Evolutionary conservation across 1,140 invertebrate genomes (phyloP), one percentile per base, ranked within the genome.

Genomic region (Planococcus citri): DNA sequence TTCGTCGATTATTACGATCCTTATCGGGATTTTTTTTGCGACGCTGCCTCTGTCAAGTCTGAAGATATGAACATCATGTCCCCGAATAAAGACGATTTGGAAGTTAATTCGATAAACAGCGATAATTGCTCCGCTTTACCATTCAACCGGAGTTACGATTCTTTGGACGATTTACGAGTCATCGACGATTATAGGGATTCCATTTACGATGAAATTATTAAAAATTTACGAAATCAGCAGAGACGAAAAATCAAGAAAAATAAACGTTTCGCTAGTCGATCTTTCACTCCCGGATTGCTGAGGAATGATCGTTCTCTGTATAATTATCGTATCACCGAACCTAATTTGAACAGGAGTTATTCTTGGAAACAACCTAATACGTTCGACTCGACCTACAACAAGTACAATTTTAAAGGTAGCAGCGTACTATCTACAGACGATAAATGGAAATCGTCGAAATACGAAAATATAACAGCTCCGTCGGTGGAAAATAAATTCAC

Each of bases 1-100:
- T 64, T 64, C 10, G 22, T 64, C 9, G 60, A 64, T 27, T 64
- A 64, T 64, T 64, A 64, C 17, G 60, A 64, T 64, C 60, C 60
- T 24, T 64, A 64, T 27, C 25, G 25, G 21, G 60, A 64, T 64
- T 64, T 64, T 64, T 64, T 64, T 64, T 27, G 22, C 22, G 60
- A 64, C 25, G 25, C 22, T 3, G 60, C 60, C 60, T 64, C 60
- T 64, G 22, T 64, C 10, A 27, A 64, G 22, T 64, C 60, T 22
- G 25, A 24, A 4, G 60, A 64, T 9, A 9, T 64, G 60, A 64
- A 8, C n/a, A n/a, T 58, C 4, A 9, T 25, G 17, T 64, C 41
- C 6, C 41, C 60, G 60, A 64, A 25, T 27, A 27, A 64, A 64
- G 60, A 60, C 6, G 57, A 51, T 51, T 51, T 20, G 3, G 41